Base-by-base conservation (phyloP, 2,797 vertebrate species). In the Carcharodon carcharias region DNA sequence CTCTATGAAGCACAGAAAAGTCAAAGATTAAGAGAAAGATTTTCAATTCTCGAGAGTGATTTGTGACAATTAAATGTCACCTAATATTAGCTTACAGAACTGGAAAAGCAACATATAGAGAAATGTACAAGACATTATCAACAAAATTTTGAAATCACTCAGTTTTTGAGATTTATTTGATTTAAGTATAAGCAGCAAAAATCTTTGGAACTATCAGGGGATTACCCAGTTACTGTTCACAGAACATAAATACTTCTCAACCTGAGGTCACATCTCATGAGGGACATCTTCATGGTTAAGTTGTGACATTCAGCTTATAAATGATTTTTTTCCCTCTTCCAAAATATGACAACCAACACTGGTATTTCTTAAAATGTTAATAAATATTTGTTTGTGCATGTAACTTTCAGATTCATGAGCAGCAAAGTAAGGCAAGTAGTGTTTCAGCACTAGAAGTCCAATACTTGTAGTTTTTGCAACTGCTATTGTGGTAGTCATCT, bases 31-130 rank as follows among this genome's bases (percentile, higher is more conserved):
- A 77, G 45, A 56, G 50, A 73, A 77, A 73, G 58, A 16, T 77
- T 95, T 54, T 95, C 31, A 77, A 95, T n/a, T 73, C 28, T 58
- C 50, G n/a, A 77, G 94, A 56, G 31, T 54, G 67, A 95, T 54
- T 95, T 56, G 77, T 77, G 94, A 77, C 69, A 95, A 67, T 95
- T 45, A 94, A 93, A 95, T 40, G 65, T 92, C 35, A 54, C 54
- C 28, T 56, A 77, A 35, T 50, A 95, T 71, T 73, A 95, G 69
- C 58, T 50, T 73, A 95, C 69, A 56, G 94, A 95, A 58, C 54
- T 18, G 54, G 26, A 95, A 65, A 95, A 95, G 73, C 40, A 95
- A 16, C 91, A 93, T 31, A 35, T 31, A 91, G 28, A 7, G 45
- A 54, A 95, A 35, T 18, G 28, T 95, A 56, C 54, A 95, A 56